phyloP scores from a whole-genome alignment of 2,797 vertebrate species.

The Todus mexicanus region DNA sequence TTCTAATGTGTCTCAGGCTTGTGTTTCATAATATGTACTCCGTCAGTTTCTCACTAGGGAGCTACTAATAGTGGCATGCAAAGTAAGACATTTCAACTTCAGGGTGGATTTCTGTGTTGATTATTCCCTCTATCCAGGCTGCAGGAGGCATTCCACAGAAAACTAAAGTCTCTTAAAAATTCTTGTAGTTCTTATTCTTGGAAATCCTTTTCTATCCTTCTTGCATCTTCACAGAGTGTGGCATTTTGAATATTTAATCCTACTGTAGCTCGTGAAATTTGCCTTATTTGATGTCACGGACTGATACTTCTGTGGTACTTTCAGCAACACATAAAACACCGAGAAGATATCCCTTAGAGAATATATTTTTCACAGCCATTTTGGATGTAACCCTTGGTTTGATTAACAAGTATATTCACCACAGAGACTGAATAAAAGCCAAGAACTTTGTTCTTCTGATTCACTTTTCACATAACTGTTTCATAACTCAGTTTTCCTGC shows the following conservation, averaged over 20 bases:
- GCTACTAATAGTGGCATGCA: background rate
- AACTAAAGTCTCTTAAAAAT: background rate
- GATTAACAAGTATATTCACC: slow-evolving; percentile 3
- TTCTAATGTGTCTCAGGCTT: background rate
- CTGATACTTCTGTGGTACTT: slow-evolving; percentile 11
- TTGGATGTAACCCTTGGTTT: slow-evolving; percentile 6
- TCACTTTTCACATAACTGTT: background rate
- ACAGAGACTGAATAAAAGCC: slow-evolving; percentile 21
- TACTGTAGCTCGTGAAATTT: background rate
- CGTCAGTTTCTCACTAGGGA: background rate
- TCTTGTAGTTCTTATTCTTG: background rate
- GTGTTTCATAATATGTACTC: background rate
- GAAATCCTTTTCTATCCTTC: background rate
- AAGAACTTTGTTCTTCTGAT: slow-evolving; percentile 13
- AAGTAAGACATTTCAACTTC: background rate
- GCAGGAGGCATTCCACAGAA: background rate
- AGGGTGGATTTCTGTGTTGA: background rate
- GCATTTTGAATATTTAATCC: background rate
- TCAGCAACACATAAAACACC: slow-evolving; percentile 25
- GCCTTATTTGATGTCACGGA: slow-evolving; percentile 12
- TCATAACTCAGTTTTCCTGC: slow-evolving; percentile 13
- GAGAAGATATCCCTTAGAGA: background rate
- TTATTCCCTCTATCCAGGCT: background rate
- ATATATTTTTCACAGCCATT: slow-evolving; percentile 11
- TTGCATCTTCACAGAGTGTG: background rate